A percentile compares a stretch with the other conserved stretches of the same genome.
Evolutionary conservation across 2,113 vertebrate species (phyloP).

Genomic region (Ictalurus furcatus): DNA sequence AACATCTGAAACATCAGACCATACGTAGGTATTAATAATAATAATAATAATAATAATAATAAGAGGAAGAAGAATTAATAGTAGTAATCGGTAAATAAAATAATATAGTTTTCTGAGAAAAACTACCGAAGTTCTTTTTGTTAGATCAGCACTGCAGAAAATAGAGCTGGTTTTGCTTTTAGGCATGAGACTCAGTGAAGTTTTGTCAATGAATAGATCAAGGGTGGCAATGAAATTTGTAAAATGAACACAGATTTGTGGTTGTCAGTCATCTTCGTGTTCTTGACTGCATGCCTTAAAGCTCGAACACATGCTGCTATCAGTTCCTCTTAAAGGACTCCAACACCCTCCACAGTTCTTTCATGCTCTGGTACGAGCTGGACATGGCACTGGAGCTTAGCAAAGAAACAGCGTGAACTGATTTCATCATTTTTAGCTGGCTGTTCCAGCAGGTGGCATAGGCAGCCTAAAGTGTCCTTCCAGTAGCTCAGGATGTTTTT

Average conservation of each 20-base stretch:
- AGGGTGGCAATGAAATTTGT: not conserved
- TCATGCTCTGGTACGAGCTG: not conserved
- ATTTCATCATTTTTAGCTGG: not conserved
- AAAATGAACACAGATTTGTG: not conserved
- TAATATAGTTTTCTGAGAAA: not conserved
- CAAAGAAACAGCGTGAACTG: not conserved
- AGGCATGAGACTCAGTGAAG: not conserved
- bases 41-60: not conserved
- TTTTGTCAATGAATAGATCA: not conserved
- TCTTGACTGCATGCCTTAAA: not conserved
- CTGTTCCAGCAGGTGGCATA: constrained; percentile 14
- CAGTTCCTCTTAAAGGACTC: not conserved
- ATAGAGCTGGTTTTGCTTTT: not conserved
- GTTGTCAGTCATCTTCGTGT: not conserved
- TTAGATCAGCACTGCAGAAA: not conserved
- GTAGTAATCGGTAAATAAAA: not conserved
- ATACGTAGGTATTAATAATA: not conserved
- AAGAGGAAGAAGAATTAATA: not conserved
- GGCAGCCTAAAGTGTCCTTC: not conserved
- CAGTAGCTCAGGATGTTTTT: not conserved
- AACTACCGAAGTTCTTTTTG: not conserved
- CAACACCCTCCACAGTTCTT: not conserved
- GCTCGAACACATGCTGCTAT: not conserved
- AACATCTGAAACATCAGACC: not conserved
- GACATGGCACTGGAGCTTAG: not conserved